A percentile compares a stretch with the other conserved stretches of the same genome.
These are phyloP conservation scores for Clistopyga incitator DNA, from an alignment of 2,888 invertebrate species.

Conservation along the genomic window DNA sequence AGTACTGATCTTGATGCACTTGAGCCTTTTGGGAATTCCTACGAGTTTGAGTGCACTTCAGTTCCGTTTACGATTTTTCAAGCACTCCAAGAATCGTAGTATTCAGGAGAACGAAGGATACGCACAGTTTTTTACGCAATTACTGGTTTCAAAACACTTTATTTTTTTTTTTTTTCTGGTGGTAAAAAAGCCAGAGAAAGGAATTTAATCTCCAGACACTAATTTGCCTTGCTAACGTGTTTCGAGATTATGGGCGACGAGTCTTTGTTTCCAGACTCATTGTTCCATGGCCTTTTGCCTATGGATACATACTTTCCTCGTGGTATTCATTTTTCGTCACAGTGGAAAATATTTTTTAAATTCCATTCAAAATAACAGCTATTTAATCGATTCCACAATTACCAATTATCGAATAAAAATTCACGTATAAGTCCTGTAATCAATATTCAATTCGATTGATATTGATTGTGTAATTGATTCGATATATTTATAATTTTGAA, in stretches of 20 bases:
- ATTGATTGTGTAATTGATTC: too few species aligned
- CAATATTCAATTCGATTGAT: too few species aligned
- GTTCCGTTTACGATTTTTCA: neutral
- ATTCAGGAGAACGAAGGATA: constrained; percentile 5
- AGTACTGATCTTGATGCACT: constrained; percentile 9
- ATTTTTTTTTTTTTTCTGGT: neutral
- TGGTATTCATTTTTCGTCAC: neutral
- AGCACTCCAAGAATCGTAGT: constrained; percentile 13
- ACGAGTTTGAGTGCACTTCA: neutral
- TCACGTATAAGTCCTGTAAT: too few species aligned
- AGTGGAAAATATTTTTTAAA: too few species aligned
- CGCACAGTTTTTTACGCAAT: neutral
- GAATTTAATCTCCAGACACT: constrained; percentile 64
- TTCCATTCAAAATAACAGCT: too few species aligned
- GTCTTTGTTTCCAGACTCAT: neutral
- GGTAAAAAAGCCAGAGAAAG: neutral
- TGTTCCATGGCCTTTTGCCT: neutral
- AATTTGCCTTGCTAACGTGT: constrained; percentile 73
- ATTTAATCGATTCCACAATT: too few species aligned
- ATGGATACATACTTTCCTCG: neutral
- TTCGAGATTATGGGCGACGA: constrained; percentile 3
- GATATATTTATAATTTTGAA: too few species aligned
- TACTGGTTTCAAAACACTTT: neutral
- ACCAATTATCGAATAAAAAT: too few species aligned
- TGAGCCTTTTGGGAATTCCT: constrained; percentile 12